Evolutionary conservation across 2,113 vertebrate genomes (phyloP).

Genomic region (Tragelaphus scriptus): DNA sequence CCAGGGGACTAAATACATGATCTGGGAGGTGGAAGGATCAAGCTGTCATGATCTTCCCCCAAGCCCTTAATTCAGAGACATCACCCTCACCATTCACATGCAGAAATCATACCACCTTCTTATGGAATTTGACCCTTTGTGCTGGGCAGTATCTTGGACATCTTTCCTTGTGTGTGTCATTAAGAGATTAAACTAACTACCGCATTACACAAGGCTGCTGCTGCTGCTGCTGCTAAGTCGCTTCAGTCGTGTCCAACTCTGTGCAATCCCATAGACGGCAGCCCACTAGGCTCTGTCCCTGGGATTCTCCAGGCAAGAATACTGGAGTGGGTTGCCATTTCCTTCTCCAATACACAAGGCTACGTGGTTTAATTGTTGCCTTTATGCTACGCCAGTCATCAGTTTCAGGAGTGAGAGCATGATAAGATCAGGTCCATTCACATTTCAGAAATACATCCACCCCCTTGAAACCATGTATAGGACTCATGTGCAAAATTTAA

Average conservation of each 20-base stretch:
- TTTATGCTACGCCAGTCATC: neutral
- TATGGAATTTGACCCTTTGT: neutral
- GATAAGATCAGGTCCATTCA: neutral
- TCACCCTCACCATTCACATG: neutral
- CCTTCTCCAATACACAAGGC: neutral
- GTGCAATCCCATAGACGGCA: no score
- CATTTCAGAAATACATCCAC: neutral
- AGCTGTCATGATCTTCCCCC: neutral
- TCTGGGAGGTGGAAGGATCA: neutral
- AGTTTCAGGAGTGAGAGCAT: neutral
- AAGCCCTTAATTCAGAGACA: neutral
- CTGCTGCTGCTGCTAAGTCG: no score
- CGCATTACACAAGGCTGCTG: neutral
- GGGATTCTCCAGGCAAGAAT: no score
- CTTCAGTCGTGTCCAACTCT: no score
- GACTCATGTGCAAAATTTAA: neutral
- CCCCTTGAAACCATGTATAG: neutral
- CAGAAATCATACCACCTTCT: neutral
- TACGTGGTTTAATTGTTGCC: accelerated
- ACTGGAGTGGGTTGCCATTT: no score
- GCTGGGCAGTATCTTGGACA: neutral
- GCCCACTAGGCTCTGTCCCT: no score
- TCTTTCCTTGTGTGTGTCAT: neutral
- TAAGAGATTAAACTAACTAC: neutral
- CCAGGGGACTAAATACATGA: no score